Conservation (phyloP, 2,113 vertebrate genomes). For the Empidonax traillii region DNA sequence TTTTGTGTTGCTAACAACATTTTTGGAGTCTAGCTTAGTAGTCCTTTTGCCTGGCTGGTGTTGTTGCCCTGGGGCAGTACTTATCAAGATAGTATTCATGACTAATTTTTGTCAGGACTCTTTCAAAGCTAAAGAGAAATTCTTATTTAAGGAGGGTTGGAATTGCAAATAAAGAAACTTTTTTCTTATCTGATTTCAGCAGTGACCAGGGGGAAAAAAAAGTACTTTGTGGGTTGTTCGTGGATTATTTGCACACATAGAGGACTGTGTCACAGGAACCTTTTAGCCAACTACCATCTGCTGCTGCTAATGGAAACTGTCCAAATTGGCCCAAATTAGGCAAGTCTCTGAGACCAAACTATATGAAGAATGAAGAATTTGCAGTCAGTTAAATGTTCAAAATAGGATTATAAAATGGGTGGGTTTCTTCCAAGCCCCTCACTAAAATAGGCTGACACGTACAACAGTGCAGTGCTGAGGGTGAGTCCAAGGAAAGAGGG, state of each 20-base stretch:
- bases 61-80: background rate
- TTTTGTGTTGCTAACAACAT: background rate
- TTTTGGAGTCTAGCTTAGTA: background rate
- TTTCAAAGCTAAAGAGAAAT: background rate
- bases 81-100: background rate
- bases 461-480: background rate
- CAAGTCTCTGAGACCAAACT: background rate
- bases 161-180: background rate
- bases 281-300: conserved; percentile 26
- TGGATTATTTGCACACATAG: background rate
- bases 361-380: background rate
- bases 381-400: background rate
- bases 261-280: background rate
- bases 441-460: background rate
- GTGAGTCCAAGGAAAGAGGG: background rate
- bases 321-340: background rate
- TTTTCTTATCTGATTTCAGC: conserved; percentile 25
- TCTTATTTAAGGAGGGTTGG: background rate
- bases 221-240: background rate
- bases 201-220: background rate
- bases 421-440: background rate
- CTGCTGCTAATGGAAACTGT: conserved; percentile 5
- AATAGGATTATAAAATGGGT: background rate
- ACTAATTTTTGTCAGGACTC: background rate
- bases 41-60: background rate